Evolutionary conservation across 2,113 vertebrate genomes (phyloP).

Genomic region (Vidua chalybeata): DNA sequence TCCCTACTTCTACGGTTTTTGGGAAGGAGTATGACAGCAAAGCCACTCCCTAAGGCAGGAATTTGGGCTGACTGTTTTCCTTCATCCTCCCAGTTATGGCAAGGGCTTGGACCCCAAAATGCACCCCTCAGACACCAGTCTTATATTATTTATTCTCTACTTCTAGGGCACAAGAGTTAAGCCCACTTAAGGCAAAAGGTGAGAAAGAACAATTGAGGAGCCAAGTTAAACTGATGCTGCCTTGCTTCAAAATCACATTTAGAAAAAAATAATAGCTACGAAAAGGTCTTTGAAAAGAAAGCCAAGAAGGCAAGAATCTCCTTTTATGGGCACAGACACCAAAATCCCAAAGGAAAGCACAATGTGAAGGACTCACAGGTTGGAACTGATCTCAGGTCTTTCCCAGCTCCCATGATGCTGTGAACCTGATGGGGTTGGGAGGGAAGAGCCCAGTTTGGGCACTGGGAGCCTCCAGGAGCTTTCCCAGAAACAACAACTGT

Average conservation of each 20-base stretch:
- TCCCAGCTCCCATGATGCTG: neutral
- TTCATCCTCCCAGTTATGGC: neutral
- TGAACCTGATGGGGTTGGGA: rapidly evolving
- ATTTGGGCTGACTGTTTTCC: neutral
- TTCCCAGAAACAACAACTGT: neutral
- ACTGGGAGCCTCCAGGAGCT: neutral
- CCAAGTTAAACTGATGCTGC: neutral
- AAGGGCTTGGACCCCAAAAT: neutral
- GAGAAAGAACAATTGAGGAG: neutral
- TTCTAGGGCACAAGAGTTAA: neutral
- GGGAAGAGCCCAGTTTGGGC: neutral
- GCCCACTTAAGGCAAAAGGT: constrained; percentile 31
- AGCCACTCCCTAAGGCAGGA: neutral
- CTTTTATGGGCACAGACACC: neutral
- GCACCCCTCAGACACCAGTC: neutral
- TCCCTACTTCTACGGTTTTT: neutral
- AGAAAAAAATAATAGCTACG: neutral
- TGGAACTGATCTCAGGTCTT: neutral
- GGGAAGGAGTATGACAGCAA: neutral
- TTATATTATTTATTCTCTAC: neutral
- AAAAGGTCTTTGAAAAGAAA: neutral
- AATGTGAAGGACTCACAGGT: neutral
- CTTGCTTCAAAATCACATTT: neutral
- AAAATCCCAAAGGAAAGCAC: neutral
- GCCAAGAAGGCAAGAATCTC: neutral